Conservation (phyloP, 2,888 invertebrate genomes). For the Plebejus melissa region DNA sequence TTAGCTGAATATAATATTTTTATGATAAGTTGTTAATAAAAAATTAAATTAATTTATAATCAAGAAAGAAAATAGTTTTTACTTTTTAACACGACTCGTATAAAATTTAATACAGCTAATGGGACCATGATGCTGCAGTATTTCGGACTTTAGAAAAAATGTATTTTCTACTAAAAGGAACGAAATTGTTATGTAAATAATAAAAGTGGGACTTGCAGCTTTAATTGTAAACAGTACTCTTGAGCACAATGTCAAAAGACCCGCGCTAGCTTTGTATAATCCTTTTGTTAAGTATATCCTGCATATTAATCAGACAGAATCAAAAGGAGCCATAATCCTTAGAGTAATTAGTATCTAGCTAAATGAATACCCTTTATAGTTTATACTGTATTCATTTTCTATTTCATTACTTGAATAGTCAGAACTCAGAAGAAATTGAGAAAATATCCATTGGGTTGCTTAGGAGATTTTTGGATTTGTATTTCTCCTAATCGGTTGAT, state of each 20-base stretch:
- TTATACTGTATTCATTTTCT: not conserved
- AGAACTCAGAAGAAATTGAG: not conserved
- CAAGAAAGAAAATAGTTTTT: too few relatives aligned
- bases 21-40: too few relatives aligned
- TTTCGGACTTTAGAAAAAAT: not conserved
- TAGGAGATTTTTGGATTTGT: not conserved
- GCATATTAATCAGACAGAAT: not conserved
- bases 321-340: not conserved
- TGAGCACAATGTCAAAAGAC: not conserved
- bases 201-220: slow-evolving; percentile 9
- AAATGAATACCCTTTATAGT: not conserved
- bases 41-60: too few relatives aligned
- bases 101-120: not conserved
- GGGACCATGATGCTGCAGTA: not conserved
- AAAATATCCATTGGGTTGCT: not conserved
- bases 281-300: slow-evolving; percentile 1
- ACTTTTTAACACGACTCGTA: not conserved
- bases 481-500: not conserved
- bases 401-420: not conserved
- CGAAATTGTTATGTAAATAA: not conserved
- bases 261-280: slow-evolving; percentile 5
- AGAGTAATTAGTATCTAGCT: not conserved
- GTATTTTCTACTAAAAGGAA: not conserved
- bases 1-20: too few relatives aligned
- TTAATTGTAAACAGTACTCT: slow-evolving; percentile 10